These are phyloP conservation scores for Phyllostomus hastatus DNA, from an alignment of 2,113 vertebrate genomes.

Conservation along the genomic window DNA sequence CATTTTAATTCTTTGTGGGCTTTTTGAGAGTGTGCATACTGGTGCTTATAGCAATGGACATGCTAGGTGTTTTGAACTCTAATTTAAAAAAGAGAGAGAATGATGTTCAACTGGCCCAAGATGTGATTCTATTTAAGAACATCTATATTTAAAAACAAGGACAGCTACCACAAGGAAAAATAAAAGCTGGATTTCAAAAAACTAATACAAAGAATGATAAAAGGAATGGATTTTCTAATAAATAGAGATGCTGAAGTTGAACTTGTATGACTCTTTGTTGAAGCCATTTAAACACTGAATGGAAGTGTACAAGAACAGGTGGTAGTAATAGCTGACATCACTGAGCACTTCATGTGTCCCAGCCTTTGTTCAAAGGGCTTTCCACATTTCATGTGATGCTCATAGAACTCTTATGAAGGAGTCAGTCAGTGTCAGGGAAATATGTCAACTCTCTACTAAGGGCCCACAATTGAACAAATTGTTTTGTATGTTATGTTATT, in stretches of 20 bases:
- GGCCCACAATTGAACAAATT: not conserved
- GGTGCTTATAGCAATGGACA: fast-evolving
- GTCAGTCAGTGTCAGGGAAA: not conserved
- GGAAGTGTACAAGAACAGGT: not conserved
- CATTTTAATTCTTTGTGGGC: not conserved
- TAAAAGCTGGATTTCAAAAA: not conserved
- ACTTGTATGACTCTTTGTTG: not conserved
- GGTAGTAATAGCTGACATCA: not conserved
- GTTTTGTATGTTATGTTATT: not conserved
- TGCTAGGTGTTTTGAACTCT: not conserved
- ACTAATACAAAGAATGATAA: not conserved
- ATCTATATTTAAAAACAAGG: not conserved
- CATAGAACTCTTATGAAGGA: not conserved
- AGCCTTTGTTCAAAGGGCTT: not conserved
- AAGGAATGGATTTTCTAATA: not conserved
- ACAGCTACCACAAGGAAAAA: not conserved
- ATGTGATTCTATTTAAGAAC: not conserved
- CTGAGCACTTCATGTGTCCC: not conserved
- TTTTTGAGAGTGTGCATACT: not conserved
- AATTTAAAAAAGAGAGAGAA: not conserved
- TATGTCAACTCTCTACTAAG: not conserved
- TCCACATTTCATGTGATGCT: not conserved
- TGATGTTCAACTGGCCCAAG: not conserved
- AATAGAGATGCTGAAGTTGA: not conserved
- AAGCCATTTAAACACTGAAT: not conserved